These are phyloP conservation scores for Reticulitermes speratus DNA, from an alignment of 1,140 invertebrate genomes.

Conservation along the genomic window DNA sequence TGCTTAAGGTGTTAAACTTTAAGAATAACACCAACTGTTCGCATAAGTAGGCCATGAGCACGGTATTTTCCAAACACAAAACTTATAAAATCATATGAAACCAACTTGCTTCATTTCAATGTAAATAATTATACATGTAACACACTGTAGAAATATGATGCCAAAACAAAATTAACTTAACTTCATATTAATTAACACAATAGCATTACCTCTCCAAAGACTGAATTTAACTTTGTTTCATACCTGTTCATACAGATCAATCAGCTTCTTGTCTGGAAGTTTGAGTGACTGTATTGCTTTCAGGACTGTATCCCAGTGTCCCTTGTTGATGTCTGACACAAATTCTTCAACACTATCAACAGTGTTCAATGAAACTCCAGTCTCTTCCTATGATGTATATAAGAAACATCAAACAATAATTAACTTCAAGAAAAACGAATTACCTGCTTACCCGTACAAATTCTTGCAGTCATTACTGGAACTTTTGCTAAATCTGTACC, in stretches of 20 bases:
- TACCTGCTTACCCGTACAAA: too few relatives aligned
- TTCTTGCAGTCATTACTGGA: not conserved
- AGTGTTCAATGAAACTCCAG: conserved; percentile 97
- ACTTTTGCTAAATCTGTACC: not conserved
- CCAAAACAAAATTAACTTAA: too few relatives aligned
- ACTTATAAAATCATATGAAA: too few relatives aligned
- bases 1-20: too few relatives aligned
- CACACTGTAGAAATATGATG: too few relatives aligned
- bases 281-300: conserved; percentile 97
- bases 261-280: conserved; percentile 96
- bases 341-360: conserved; percentile 99
- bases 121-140: too few relatives aligned
- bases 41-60: too few relatives aligned
- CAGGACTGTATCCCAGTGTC: conserved; percentile 98
- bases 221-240: not conserved
- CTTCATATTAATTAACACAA: too few relatives aligned
- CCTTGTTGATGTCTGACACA: conserved; percentile 95
- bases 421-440: not conserved
- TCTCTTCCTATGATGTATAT: conserved; percentile 79
- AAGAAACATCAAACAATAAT: conserved; percentile 25
- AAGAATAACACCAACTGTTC: too few relatives aligned
- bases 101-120: too few relatives aligned
- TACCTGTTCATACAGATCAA: conserved; percentile 98
- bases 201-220: too few relatives aligned
- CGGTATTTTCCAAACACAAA: too few relatives aligned